Evolutionary conservation across 2,797 vertebrate species (phyloP), one percentile per base, ranked within the genome.

Genomic region (Gadopsis bispinosus): DNA sequence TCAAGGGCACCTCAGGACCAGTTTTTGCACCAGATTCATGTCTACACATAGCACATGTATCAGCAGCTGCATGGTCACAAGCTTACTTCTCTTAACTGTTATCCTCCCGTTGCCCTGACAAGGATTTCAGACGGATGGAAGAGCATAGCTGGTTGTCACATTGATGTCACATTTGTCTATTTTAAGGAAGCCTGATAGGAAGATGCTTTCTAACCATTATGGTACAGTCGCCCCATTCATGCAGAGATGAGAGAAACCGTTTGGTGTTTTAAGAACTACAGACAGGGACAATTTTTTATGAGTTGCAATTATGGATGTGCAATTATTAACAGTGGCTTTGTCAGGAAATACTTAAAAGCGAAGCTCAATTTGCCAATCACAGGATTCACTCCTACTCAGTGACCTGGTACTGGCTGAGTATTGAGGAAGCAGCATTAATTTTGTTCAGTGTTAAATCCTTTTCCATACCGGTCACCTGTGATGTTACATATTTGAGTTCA

Each of bases 331-430:
- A 72, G 60, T 41, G 22, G 78, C 62, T 90, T 87, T 84, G 60
- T 79, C 61, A 71, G 78, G 69, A 87, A 78, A 86, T 84, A 63
- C 65, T 85, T 87, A 74, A 83, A 88, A 83, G 73, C 51, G 20
- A 82, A 80, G 76, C 87, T 89, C 56, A 83, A 62, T 81, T 88
- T 83, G 63, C 66, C 83, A 84, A 56, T 87, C 85, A 73, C 35
- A 79, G 69, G 64, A 85, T 77, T 69, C 41, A 80, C n/a, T 87
- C 64, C 16, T 55, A 59, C 69, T 75, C 78, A 35, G 75, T 84
- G 78, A 90, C 84, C 81, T 74, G 55, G 60, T 73, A 64, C 59
- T 65, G 41, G 31, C 54, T 70, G 17, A 65, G 39, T 73, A 67
- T 56, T 70, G 62, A 80, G 54, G 51, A 72, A 79, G 60, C 7